phyloP scores from a whole-genome alignment of 2,888 invertebrate species.

The Stenodera caucasica region DNA sequence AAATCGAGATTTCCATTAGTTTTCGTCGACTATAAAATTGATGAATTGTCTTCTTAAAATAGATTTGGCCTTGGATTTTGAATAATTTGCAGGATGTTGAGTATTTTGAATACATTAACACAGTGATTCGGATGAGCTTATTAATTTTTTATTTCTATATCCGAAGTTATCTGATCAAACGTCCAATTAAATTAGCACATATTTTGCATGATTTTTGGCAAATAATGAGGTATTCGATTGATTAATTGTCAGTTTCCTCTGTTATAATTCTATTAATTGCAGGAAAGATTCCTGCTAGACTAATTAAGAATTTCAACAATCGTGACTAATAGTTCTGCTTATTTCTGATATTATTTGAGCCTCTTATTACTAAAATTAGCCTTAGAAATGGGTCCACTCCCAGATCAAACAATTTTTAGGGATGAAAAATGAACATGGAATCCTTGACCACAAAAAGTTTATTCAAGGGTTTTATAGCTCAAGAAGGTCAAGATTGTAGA shows the following conservation, averaged over 20 bases:
- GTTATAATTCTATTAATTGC: neutral
- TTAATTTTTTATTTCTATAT: neutral
- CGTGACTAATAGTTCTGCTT: too few relatives aligned
- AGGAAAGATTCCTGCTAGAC: too few relatives aligned
- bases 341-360: too few relatives aligned
- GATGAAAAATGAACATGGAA: too few relatives aligned
- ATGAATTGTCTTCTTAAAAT: conserved; percentile 22
- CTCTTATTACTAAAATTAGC: too few relatives aligned
- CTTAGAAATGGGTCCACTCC: too few relatives aligned
- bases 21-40: neutral
- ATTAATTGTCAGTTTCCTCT: neutral
- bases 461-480: too few relatives aligned
- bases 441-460: too few relatives aligned
- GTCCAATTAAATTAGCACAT: neutral
- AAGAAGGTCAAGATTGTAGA: too few relatives aligned
- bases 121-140: conserved; percentile 20
- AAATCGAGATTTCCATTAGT: neutral
- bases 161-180: neutral
- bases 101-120: conserved; percentile 27
- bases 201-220: neutral
- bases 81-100: conserved; percentile 27
- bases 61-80: conserved; percentile 22
- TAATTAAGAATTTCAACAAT: too few relatives aligned
- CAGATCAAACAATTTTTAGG: too few relatives aligned
- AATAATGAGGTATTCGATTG: neutral